These are phyloP conservation scores for Zaprionus kolodkinae DNA, from an alignment of 1,140 invertebrate species.

Conservation along the genomic window DNA sequence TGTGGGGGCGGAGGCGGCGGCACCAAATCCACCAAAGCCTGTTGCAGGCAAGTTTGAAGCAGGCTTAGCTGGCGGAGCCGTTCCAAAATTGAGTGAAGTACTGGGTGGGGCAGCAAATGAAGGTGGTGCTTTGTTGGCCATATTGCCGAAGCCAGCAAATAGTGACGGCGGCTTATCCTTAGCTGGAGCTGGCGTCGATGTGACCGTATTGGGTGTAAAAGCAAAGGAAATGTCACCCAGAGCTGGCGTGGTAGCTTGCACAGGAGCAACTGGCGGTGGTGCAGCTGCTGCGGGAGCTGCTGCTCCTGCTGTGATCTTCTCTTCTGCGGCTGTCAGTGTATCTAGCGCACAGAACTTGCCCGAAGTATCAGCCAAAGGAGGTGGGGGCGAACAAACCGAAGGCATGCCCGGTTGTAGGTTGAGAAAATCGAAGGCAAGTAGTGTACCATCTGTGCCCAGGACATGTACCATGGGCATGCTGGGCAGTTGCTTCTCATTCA, in stretches of 20 bases:
- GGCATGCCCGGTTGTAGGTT: constrained; percentile 86
- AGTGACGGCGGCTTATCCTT: constrained; percentile 62
- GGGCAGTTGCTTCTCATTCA: constrained; percentile 86
- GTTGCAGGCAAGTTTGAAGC: background rate
- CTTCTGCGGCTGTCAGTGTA: constrained; percentile 18
- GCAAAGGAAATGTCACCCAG: constrained; percentile 65
- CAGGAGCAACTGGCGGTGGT: background rate
- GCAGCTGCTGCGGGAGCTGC: background rate
- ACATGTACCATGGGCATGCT: constrained; percentile 89
- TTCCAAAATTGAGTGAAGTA: constrained; percentile 37
- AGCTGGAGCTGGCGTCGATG: constrained; percentile 67
- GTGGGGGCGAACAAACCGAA: constrained; percentile 86
- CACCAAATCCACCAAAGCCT: constrained; percentile 47
- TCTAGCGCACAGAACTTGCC: constrained; percentile 75
- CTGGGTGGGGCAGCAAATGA: constrained; percentile 15
- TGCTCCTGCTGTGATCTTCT: background rate
- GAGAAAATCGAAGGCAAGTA: constrained; percentile 89
- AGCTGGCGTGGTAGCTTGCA: constrained; percentile 18
- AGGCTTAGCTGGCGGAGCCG: constrained; percentile 19
- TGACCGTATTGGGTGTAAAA: constrained; percentile 61
- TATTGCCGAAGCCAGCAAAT: constrained; percentile 58
- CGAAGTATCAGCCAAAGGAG: constrained; percentile 85
- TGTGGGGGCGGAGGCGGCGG: background rate
- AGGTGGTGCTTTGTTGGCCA: constrained; percentile 23
- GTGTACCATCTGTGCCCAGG: constrained; percentile 89